Conservation (phyloP, 2,113 vertebrate species). For the Chaenocephalus aceratus region DNA sequence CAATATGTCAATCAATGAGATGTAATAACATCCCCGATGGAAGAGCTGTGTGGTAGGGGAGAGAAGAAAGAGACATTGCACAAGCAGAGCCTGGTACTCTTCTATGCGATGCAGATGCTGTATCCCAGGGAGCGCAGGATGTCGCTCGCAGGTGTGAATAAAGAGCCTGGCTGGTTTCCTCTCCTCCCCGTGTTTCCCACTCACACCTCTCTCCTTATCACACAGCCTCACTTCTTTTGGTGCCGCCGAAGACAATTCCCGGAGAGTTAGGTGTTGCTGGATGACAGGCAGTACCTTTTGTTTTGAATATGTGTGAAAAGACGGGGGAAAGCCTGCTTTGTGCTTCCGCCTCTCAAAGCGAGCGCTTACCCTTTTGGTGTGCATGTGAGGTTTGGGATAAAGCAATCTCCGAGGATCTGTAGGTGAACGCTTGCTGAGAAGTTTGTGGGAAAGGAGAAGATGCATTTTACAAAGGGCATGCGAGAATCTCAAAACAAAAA, state of each 20-base stretch:
- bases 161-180: slow-evolving; percentile 65
- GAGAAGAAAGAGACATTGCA: neutral
- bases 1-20: slow-evolving; percentile 39
- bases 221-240: slow-evolving; percentile 47
- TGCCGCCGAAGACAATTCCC: slow-evolving; percentile 46
- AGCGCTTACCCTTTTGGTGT: slow-evolving; percentile 29
- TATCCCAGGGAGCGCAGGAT: slow-evolving; percentile 56
- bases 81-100: slow-evolving; percentile 34
- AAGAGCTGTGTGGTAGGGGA: slow-evolving; percentile 32
- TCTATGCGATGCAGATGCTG: slow-evolving; percentile 33
- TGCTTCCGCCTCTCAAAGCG: slow-evolving; percentile 29
- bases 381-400: slow-evolving; percentile 26
- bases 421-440: slow-evolving; percentile 9
- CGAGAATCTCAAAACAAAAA: slow-evolving; percentile 25
- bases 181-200: slow-evolving; percentile 57
- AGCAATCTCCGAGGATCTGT: slow-evolving; percentile 27
- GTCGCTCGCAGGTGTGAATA: slow-evolving; percentile 78
- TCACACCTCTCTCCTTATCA: slow-evolving; percentile 59
- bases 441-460: slow-evolving; percentile 3
- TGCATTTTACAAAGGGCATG: slow-evolving; percentile 17
- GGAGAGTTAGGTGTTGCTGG: slow-evolving; percentile 35
- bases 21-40: slow-evolving; percentile 40
- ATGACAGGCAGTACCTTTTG: slow-evolving; percentile 45
- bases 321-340: slow-evolving; percentile 41
- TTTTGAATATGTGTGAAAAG: slow-evolving; percentile 50